Percentiles rank a stretch among this genome's conserved stretches.
These are phyloP conservation scores for Graphium colonna DNA, from an alignment of 2,888 invertebrate species.

Conservation along the genomic window DNA sequence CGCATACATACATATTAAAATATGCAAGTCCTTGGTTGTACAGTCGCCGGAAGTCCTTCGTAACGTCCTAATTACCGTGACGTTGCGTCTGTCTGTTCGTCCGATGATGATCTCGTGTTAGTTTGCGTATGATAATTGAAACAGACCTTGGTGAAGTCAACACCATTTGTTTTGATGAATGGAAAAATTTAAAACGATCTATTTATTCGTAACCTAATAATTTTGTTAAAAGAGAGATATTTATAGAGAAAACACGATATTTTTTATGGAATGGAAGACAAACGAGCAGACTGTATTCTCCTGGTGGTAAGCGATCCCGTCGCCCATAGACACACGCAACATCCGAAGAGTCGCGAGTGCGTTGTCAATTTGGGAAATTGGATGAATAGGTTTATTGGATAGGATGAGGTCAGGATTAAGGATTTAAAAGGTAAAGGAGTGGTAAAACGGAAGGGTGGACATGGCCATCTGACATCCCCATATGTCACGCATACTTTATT, in stretches of 20 bases:
- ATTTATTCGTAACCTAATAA: not conserved
- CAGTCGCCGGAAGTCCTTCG: slow-evolving; percentile 26
- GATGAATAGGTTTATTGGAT: too few relatives aligned
- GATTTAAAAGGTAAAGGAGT: too few relatives aligned
- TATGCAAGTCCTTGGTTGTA: slow-evolving; percentile 6
- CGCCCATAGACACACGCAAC: too few relatives aligned
- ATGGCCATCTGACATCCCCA: too few relatives aligned
- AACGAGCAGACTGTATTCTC: too few relatives aligned
- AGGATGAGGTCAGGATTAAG: too few relatives aligned
- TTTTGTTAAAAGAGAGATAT: not conserved
- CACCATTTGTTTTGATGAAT: not conserved
- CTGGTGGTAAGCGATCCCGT: too few relatives aligned
- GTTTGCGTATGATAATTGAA: slow-evolving; percentile 17
- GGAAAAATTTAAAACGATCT: not conserved
- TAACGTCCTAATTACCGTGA: slow-evolving; percentile 27
- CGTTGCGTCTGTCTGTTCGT: slow-evolving; percentile 24
- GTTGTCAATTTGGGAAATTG: too few relatives aligned
- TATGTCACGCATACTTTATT: too few relatives aligned
- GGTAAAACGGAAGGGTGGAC: too few relatives aligned
- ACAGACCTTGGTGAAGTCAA: slow-evolving; percentile 12
- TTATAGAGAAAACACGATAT: not conserved
- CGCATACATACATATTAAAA: slow-evolving; percentile 20
- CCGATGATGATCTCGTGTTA: slow-evolving; percentile 1
- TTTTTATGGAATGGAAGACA: too few relatives aligned
- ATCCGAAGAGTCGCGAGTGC: too few relatives aligned